A percentile compares a stretch with the other conserved stretches of the same genome.
phyloP scores from a whole-genome alignment of 2,113 vertebrate genomes.

The Pan troglodytes region NHGRI_mPanTro3-v2.1_pri NC_072404.2:81692501-81693000 shows the following conservation, averaged over 20 bases:
- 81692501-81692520: no score
- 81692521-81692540: background rate
- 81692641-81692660: background rate
- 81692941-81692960: constrained; percentile 71
- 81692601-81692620: background rate
- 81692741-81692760: constrained; percentile 75
- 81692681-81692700: background rate
- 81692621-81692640: background rate
- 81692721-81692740: background rate
- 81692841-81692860: constrained; percentile 86
- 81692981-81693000: background rate
- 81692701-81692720: background rate
- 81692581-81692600: background rate
- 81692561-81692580: background rate
- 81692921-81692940: constrained; percentile 85
- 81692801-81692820: constrained; percentile 88
- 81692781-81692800: constrained; percentile 83
- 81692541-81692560: background rate
- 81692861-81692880: constrained; percentile 87
- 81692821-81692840: constrained; percentile 88
- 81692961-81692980: constrained; percentile 1
- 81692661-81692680: background rate
- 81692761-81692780: constrained; percentile 88
- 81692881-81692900: constrained; percentile 87
- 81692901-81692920: constrained; percentile 86